Percentiles rank a stretch among this genome's conserved stretches.
Evolutionary conservation across 1,140 invertebrate species (phyloP).

Genomic region (Luehdorfia chinensis): DNA sequence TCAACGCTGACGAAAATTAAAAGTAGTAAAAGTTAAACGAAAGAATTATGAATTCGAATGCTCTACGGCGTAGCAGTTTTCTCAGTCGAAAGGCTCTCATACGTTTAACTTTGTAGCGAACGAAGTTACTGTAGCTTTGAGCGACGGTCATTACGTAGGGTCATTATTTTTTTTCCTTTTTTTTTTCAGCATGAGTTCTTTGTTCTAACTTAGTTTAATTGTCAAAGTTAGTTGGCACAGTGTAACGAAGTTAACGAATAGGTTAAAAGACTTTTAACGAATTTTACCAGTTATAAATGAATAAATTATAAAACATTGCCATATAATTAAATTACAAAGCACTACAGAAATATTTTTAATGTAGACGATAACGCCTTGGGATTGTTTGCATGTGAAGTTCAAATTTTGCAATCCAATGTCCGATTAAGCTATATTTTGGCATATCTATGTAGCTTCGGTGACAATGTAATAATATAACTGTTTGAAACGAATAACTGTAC

Average conservation of each 20-base stretch:
- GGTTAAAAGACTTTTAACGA: slow-evolving; percentile 10
- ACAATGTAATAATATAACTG: too few relatives aligned
- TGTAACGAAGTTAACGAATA: slow-evolving; percentile 17
- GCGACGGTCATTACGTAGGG: slow-evolving; percentile 32
- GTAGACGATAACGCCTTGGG: too few relatives aligned
- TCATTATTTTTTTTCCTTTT: slow-evolving; percentile 37
- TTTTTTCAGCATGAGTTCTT: slow-evolving; percentile 28
- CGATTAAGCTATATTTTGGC: too few relatives aligned
- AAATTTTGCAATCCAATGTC: too few relatives aligned
- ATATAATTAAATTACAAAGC: background rate
- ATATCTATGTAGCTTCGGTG: too few relatives aligned
- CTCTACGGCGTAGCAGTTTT: slow-evolving; percentile 15
- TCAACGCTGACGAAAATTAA: background rate
- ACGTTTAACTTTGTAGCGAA: slow-evolving; percentile 10
- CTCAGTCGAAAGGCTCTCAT: too few relatives aligned
- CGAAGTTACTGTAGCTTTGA: slow-evolving; percentile 22
- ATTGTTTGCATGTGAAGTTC: too few relatives aligned
- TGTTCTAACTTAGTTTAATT: slow-evolving; percentile 39
- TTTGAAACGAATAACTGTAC: too few relatives aligned
- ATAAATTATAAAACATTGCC: background rate
- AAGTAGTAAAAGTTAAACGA: slow-evolving; percentile 10
- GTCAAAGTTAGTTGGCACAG: slow-evolving; percentile 29
- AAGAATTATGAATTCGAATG: slow-evolving; percentile 11
- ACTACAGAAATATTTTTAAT: too few relatives aligned
- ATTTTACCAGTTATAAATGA: background rate